A percentile compares a stretch with the other conserved stretches of the same genome.
These are phyloP conservation scores for Eleutherodactylus coqui DNA, from an alignment of 2,797 vertebrate genomes.

Conservation along the genomic window DNA sequence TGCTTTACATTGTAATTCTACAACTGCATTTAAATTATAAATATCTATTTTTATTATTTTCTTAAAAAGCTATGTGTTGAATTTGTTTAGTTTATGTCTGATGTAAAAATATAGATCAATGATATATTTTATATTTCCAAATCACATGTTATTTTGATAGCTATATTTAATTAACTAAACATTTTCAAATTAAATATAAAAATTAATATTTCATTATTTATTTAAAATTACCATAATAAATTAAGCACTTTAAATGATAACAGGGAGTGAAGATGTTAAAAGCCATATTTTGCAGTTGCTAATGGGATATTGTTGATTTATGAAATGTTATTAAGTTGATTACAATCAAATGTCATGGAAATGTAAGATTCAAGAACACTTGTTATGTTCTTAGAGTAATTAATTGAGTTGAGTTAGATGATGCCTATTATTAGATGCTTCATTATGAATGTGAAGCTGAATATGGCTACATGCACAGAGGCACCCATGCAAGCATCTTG, in stretches of 20 bases:
- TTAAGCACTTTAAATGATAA: slow-evolving; percentile 67
- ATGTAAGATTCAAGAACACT: slow-evolving; percentile 64
- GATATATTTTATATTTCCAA: neutral
- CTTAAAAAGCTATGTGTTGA: neutral
- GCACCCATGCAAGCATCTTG: slow-evolving; percentile 91
- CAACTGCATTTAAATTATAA: neutral
- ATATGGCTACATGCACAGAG: slow-evolving; percentile 95
- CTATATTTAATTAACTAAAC: neutral
- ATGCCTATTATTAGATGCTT: slow-evolving; percentile 65
- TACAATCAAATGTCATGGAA: slow-evolving; percentile 64
- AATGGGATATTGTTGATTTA: slow-evolving; percentile 66
- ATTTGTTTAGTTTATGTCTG: neutral
- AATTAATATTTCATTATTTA: slow-evolving; percentile 10
- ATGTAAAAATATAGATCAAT: neutral
- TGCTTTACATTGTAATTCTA: neutral
- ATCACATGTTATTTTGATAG: neutral
- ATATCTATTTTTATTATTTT: neutral
- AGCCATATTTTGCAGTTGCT: slow-evolving; percentile 61
- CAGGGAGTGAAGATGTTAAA: slow-evolving; percentile 55
- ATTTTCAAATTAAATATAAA: neutral
- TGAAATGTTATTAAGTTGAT: slow-evolving; percentile 65
- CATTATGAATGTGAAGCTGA: slow-evolving; percentile 69
- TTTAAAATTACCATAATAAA: slow-evolving; percentile 56
- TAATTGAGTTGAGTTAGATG: slow-evolving; percentile 66
- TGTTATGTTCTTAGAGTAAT: slow-evolving; percentile 67